Conservation (phyloP, 92 coral and sea anemone genomes). For the Plumapathes pennacea region DNA sequence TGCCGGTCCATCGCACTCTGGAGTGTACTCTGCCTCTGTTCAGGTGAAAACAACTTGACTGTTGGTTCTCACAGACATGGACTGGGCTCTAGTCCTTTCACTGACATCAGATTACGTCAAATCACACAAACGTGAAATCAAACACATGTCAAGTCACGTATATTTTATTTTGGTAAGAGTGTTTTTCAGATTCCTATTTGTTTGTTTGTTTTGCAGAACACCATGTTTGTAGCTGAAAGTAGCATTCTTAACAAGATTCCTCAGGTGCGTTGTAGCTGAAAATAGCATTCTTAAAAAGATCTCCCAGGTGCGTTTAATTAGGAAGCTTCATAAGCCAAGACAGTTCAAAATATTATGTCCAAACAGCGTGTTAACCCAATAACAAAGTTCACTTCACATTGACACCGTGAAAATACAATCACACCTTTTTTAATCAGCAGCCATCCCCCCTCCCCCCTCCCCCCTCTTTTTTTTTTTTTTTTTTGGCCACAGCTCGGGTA, state of each 20-base stretch:
- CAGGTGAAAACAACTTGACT: conserved; percentile 33
- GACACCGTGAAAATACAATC: too few species aligned
- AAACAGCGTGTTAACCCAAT: too few species aligned
- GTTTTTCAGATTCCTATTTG: neutral
- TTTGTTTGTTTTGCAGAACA: conserved; percentile 27
- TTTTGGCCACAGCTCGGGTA: conserved; percentile 41
- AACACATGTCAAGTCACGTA: too few species aligned
- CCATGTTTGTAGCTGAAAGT: conserved; percentile 38
- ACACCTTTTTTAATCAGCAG: too few species aligned
- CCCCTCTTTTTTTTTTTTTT: neutral
- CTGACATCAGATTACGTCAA: too few species aligned
- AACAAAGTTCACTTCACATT: too few species aligned
- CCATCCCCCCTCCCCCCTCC: neutral
- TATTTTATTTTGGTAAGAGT: too few species aligned
- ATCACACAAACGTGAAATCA: too few species aligned
- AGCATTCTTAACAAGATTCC: conserved; percentile 43
- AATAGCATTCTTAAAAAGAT: too few species aligned
- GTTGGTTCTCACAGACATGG: neutral
- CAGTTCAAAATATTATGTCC: too few species aligned
- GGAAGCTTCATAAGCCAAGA: too few species aligned
- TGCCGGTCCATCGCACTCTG: conserved; percentile 75
- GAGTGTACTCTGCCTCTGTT: conserved; percentile 71
- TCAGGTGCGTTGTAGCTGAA: conserved; percentile 48
- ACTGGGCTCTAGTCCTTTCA: neutral
- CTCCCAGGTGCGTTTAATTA: too few species aligned